Evolutionary conservation across 2,797 vertebrate species (phyloP).

Genomic region (Lagothrix lagotricha): DNA sequence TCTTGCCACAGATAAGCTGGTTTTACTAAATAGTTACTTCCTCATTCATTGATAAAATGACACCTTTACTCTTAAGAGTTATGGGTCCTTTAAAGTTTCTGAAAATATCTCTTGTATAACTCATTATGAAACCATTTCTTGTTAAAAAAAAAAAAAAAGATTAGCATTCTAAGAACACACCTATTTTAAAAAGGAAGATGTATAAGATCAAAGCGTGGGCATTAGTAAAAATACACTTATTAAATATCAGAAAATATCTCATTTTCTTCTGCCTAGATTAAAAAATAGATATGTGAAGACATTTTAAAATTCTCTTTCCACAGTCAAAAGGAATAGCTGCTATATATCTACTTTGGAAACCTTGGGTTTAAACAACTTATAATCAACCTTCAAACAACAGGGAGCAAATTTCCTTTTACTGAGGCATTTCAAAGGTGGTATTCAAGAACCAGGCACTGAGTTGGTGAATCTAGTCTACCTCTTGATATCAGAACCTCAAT

Average conservation of each 20-base stretch:
- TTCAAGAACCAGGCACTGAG: neutral
- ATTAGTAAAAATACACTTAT: conserved; percentile 19
- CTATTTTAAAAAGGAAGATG: conserved; percentile 1
- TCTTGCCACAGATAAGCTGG: neutral
- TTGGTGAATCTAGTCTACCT: neutral
- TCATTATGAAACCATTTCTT: neutral
- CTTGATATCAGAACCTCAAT: neutral
- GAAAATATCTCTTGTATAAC: conserved; percentile 8
- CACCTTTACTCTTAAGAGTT: neutral
- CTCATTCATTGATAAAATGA: conserved; percentile 1
- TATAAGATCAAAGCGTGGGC: neutral
- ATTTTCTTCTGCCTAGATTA: neutral
- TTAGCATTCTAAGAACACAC: neutral
- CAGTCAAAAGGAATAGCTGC: neutral
- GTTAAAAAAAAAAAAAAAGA: neutral
- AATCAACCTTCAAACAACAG: neutral
- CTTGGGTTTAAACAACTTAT: neutral
- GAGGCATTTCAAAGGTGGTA: neutral
- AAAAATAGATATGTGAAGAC: conserved; percentile 16
- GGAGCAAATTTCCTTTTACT: conserved; percentile 11
- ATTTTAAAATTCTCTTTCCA: neutral
- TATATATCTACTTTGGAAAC: neutral
- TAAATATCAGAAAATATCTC: neutral
- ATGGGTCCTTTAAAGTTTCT: conserved; percentile 4
- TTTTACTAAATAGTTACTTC: conserved; percentile 22